Conservation (phyloP, 2,113 vertebrate species). For the Pangasianodon gigas region DNA sequence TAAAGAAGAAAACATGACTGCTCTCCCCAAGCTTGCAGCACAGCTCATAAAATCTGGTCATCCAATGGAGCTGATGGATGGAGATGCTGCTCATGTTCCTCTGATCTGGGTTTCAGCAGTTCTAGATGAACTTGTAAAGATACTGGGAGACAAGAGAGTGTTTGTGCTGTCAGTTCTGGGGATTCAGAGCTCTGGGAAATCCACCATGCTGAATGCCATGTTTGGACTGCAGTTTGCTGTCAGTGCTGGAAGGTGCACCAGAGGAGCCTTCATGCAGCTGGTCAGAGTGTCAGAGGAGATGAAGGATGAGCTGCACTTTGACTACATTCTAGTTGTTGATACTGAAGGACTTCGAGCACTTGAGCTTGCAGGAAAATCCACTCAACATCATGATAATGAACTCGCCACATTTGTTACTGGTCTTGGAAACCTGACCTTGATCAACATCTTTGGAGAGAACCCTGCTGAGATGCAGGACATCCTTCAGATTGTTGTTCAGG, state of each 20-base stretch:
- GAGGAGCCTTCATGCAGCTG: constrained; percentile 74
- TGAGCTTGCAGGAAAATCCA: constrained; percentile 55
- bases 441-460: constrained; percentile 72
- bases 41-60: constrained; percentile 73
- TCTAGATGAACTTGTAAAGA: constrained; percentile 71
- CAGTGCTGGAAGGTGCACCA: constrained; percentile 73
- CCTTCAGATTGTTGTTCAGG: too few species aligned
- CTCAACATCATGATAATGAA: constrained; percentile 27
- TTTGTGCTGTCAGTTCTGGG: too few species aligned
- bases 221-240: constrained; percentile 75
- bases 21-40: too few species aligned
- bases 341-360: constrained; percentile 69
- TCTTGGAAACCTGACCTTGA: constrained; percentile 67
- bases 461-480: constrained; percentile 69
- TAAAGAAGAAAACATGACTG: too few species aligned
- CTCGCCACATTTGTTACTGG: constrained; percentile 70
- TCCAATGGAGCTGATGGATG: constrained; percentile 81
- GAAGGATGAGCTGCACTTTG: constrained; percentile 42
- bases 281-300: constrained; percentile 57
- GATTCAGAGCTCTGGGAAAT: constrained; percentile 77
- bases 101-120: constrained; percentile 74
- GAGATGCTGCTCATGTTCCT: constrained; percentile 76
- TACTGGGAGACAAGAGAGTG: constrained; percentile 69
- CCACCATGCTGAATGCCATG: constrained; percentile 74
- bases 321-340: constrained; percentile 69